phyloP scores from a whole-genome alignment of 2,888 invertebrate genomes.

The Linyphia triangularis region DNA sequence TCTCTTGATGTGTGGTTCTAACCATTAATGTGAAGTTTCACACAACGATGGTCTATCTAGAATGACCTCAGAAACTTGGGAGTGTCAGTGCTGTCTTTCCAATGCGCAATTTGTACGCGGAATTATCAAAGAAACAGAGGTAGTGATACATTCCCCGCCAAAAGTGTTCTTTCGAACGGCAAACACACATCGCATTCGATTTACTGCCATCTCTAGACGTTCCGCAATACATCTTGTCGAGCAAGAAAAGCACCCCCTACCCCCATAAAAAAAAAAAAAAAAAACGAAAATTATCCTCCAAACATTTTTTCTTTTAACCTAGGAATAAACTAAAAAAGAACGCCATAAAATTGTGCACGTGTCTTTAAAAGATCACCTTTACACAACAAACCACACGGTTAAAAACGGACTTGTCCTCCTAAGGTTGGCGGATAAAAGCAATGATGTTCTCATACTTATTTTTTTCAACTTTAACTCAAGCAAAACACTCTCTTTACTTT shows the following conservation, averaged over 20 bases:
- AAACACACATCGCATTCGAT: neutral
- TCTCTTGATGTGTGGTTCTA: too few relatives aligned
- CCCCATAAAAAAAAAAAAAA: neutral
- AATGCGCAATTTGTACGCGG: too few relatives aligned
- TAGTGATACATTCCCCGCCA: neutral
- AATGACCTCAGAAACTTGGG: too few relatives aligned
- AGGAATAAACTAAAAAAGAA: neutral
- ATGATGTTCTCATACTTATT: neutral
- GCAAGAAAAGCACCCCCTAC: too few relatives aligned
- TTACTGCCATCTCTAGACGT: neutral
- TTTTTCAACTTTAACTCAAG: neutral
- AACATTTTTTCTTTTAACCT: neutral
- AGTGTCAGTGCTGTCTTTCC: too few relatives aligned
- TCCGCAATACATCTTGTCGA: neutral
- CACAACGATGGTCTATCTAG: too few relatives aligned
- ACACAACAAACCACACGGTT: neutral
- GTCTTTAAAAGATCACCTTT: neutral
- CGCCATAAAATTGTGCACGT: neutral
- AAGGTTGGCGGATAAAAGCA: neutral
- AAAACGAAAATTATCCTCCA: neutral
- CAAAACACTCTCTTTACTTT: neutral
- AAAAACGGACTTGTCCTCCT: too few relatives aligned
- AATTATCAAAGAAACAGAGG: too few relatives aligned
- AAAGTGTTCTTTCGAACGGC: neutral
- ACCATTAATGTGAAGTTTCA: too few relatives aligned